Percentiles rank a stretch among this genome's conserved stretches.
phyloP scores from a whole-genome alignment of 2,888 invertebrate genomes.

The Cordilura impudica region DNA sequence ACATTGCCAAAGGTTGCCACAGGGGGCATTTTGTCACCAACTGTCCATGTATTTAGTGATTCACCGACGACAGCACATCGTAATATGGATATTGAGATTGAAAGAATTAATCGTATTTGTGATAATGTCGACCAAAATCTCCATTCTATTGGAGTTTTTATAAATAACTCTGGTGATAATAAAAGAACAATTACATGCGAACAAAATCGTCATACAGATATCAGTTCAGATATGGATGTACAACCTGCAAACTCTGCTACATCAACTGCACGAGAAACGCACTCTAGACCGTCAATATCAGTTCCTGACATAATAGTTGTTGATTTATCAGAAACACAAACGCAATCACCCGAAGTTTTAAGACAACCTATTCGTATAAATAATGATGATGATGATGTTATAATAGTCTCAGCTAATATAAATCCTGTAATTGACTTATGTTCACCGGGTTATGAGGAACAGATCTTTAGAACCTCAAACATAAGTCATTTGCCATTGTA shows the following conservation, averaged over 20 bases:
- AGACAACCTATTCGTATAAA: not conserved
- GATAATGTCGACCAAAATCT: constrained; percentile 47
- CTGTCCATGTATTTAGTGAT: not conserved
- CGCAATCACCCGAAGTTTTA: not conserved
- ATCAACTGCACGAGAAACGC: not conserved
- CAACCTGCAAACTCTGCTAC: no score
- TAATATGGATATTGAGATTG: constrained; percentile 53
- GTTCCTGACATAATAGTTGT: not conserved
- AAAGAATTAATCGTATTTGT: constrained; percentile 61
- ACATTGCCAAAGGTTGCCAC: not conserved
- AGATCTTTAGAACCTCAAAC: not conserved
- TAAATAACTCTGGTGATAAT: not conserved
- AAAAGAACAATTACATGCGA: not conserved
- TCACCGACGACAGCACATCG: constrained; percentile 8
- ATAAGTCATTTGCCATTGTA: not conserved
- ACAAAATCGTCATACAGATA: not conserved
- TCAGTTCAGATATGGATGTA: no score
- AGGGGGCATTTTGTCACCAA: not conserved
- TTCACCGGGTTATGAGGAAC: no score
- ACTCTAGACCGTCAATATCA: not conserved
- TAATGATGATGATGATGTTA: not conserved
- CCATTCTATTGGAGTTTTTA: constrained; percentile 39
- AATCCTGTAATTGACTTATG: not conserved
- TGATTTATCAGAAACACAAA: not conserved
- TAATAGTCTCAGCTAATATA: not conserved